Evolutionary conservation across 2,888 invertebrate genomes (phyloP).

Genomic region (Drosophila yooni): DNA sequence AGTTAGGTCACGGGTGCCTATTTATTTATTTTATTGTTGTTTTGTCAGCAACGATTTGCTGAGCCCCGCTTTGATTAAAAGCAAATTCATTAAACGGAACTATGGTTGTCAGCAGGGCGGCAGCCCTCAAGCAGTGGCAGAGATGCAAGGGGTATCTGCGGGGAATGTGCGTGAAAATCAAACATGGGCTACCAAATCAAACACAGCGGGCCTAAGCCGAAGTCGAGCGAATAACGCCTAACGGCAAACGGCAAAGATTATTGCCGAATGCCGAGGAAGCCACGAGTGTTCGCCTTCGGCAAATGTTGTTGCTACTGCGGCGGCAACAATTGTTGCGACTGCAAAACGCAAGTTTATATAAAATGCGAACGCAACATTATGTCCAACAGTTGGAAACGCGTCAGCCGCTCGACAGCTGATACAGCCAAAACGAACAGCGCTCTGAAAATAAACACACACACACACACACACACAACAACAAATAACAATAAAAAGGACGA

Average conservation of each 20-base stretch:
- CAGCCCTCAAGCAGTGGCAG: not conserved
- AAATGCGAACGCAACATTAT: slow-evolving; percentile 56
- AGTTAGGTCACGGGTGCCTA: slow-evolving; percentile 51
- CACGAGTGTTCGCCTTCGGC: slow-evolving; percentile 26
- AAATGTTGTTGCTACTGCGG: slow-evolving; percentile 27
- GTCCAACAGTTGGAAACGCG: slow-evolving; percentile 72
- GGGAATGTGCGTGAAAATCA: slow-evolving; percentile 71
- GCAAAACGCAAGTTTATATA: slow-evolving; percentile 69
- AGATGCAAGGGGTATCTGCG: slow-evolving; percentile 1
- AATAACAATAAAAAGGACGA: slow-evolving; percentile 16
- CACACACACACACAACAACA: not conserved
- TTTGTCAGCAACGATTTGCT: slow-evolving; percentile 10
- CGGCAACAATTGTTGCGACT: slow-evolving; percentile 12
- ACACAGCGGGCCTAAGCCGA: slow-evolving; percentile 19
- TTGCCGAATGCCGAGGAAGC: slow-evolving; percentile 24
- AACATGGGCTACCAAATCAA: slow-evolving; percentile 49
- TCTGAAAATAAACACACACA: not conserved
- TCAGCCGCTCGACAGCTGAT: slow-evolving; percentile 53
- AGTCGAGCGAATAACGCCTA: slow-evolving; percentile 2
- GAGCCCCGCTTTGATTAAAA: slow-evolving; percentile 52
- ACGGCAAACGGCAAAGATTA: not conserved
- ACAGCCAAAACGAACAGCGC: not conserved
- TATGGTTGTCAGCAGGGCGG: slow-evolving; percentile 22
- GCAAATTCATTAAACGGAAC: slow-evolving; percentile 71
- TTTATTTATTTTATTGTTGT: not conserved